Evolutionary conservation across 1,140 invertebrate species (phyloP).

Genomic region (Philopotamus ludificatus): DNA sequence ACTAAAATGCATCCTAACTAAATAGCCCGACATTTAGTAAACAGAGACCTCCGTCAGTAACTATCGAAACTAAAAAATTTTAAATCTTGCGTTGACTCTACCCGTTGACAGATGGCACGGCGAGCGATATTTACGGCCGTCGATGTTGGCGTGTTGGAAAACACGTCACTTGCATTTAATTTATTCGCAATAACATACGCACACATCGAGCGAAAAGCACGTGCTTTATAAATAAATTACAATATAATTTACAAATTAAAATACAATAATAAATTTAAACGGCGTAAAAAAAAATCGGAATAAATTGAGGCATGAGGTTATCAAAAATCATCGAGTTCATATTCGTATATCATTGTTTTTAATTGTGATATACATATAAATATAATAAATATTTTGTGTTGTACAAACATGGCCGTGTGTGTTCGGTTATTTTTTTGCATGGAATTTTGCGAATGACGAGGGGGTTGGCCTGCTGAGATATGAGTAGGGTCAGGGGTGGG

Average conservation of each 20-base stretch:
- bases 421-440: background rate
- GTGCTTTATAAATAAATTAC: background rate
- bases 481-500: slow-evolving; percentile 9
- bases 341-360: too few species aligned
- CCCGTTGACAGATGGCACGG: slow-evolving; percentile 39
- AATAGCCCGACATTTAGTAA: slow-evolving; percentile 6
- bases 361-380: too few species aligned
- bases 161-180: slow-evolving; percentile 27
- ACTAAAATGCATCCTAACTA: slow-evolving; percentile 35
- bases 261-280: background rate
- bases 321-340: too few species aligned
- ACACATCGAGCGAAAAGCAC: background rate
- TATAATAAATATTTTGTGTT: too few species aligned
- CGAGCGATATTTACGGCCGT: slow-evolving; percentile 32
- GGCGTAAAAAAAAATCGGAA: too few species aligned
- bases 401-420: background rate
- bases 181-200: background rate
- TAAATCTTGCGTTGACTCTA: slow-evolving; percentile 28
- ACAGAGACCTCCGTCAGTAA: slow-evolving; percentile 37
- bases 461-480: background rate
- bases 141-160: slow-evolving; percentile 22
- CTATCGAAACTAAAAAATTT: slow-evolving; percentile 36
- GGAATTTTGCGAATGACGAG: background rate
- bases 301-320: too few species aligned
- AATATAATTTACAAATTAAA: background rate